Evolutionary conservation across 2,113 vertebrate species (phyloP), one percentile per base, ranked within the genome.

Genomic region (Eclectus roratus): DNA sequence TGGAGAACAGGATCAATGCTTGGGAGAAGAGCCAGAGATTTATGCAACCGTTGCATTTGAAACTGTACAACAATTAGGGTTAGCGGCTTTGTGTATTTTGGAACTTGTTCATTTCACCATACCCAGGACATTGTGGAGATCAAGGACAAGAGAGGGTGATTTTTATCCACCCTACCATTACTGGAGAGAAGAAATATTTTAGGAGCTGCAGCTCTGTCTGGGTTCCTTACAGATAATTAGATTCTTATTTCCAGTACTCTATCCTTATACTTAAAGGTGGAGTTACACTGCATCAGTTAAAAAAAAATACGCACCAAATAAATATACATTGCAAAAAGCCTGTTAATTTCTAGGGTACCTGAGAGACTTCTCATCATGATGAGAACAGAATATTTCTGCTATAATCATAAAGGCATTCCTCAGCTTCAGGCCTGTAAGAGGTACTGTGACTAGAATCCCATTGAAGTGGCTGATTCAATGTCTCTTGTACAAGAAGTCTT

Each of bases 11-110:
- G 44, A 95, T 92, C 90, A 70, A 74, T 91, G 80, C 66, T 66
- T 76, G 85, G 72, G 82, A 93, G 61, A 82, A 77, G 31, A 86
- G 89, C 89, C 93, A 97, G 58, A 56, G 33, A 92, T 90, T 95
- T 96, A 82, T 95, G 94, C 90, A 94, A 65, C 31, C 41, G 0
- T 53, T 93, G 73, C 83, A 56, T 95, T 69, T 87, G 73, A 92
- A 96, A 87, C 73, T 65, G 28, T 76, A 92, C 49, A 85, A 79
- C 56, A 81, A 90, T 68, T 74, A 92, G 18, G 60, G 79, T 74
- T 90, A 84, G 84, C 85, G 81, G 56, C 89, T 84, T 76, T 65
- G 73, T 0, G 0, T 55, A 15, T 64, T 96, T 91, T 93, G 92
- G 92, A 96, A 91, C 55, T 93, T 23, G 0, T 88, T 90, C 77